These are phyloP conservation scores for Porites lutea DNA, from an alignment of 64 coral and sea anemone genomes.

Conservation along the genomic window DNA sequence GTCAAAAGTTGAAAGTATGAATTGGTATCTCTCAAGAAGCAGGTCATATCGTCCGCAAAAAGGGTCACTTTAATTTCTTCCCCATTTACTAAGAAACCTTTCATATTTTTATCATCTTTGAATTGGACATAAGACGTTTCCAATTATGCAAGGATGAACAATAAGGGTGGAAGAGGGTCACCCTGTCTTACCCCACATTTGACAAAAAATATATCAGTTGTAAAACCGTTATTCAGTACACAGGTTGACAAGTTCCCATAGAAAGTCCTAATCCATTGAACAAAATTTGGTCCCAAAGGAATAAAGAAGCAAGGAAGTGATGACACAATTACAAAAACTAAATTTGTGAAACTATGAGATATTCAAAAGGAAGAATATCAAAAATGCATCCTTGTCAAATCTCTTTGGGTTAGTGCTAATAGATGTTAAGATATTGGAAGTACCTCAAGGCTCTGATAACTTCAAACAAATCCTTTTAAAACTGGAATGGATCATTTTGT, in stretches of 20 bases:
- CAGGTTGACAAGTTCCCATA: too few species aligned
- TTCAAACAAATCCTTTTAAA: too few species aligned
- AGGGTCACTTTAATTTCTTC: slow-evolving; percentile 45
- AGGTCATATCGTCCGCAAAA: slow-evolving; percentile 66
- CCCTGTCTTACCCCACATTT: slow-evolving; percentile 53
- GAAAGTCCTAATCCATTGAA: not conserved
- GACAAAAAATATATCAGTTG: slow-evolving; percentile 17
- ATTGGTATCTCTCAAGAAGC: slow-evolving; percentile 14
- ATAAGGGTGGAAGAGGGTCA: slow-evolving; percentile 55
- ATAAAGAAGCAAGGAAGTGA: too few species aligned
- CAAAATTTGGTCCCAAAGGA: not conserved
- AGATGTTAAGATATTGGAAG: too few species aligned
- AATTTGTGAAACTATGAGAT: too few species aligned
- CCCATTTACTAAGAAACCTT: slow-evolving; percentile 11
- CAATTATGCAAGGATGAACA: slow-evolving; percentile 48
- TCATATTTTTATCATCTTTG: slow-evolving; percentile 22
- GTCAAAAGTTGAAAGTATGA: not conserved
- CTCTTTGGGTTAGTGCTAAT: too few species aligned
- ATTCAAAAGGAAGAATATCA: too few species aligned
- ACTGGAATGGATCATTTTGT: too few species aligned
- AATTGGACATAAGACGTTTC: slow-evolving; percentile 41
- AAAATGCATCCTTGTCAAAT: too few species aligned
- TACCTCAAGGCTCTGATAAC: too few species aligned
- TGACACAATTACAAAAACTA: too few species aligned
- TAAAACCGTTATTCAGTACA: not conserved